Percentiles rank a stretch among this genome's conserved stretches.
phyloP scores from a whole-genome alignment of 2,113 vertebrate genomes.

The Calyptommatus sinebrachiatus region DNA sequence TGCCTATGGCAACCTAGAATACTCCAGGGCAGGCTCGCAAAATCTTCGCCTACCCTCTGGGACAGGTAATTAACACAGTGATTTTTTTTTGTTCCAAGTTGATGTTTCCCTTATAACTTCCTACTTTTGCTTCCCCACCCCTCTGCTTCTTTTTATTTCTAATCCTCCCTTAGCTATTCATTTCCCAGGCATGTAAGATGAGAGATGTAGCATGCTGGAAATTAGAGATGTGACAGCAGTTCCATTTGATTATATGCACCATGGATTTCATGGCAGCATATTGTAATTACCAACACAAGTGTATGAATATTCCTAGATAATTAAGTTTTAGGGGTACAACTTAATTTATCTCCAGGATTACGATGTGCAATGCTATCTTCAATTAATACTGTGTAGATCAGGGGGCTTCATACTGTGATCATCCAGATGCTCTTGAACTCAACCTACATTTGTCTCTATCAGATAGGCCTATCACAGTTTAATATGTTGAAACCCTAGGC shows the following conservation, averaged over 20 bases:
- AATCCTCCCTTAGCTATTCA: background rate
- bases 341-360: conserved; percentile 3
- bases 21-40: conserved; percentile 80
- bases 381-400: background rate
- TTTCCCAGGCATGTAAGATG: conserved; percentile 33
- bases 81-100: conserved; percentile 64
- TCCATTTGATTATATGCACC: background rate
- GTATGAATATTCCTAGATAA: background rate
- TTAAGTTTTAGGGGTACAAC: conserved; percentile 10
- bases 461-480: too few relatives aligned
- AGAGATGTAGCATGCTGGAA: conserved; percentile 39
- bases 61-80: conserved; percentile 76
- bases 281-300: conserved; percentile 15
- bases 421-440: too few relatives aligned
- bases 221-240: background rate
- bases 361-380: background rate
- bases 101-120: conserved; percentile 62
- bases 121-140: conserved; percentile 26
- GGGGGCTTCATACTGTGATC: too few relatives aligned
- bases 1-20: conserved; percentile 80
- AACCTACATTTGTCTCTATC: too few relatives aligned
- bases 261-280: conserved; percentile 45
- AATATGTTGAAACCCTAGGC: too few relatives aligned
- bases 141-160: conserved; percentile 40
- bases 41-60: conserved; percentile 80